Base-by-base conservation (phyloP, 2,888 invertebrate genomes). In the Pristionchus arcanus region DNA sequence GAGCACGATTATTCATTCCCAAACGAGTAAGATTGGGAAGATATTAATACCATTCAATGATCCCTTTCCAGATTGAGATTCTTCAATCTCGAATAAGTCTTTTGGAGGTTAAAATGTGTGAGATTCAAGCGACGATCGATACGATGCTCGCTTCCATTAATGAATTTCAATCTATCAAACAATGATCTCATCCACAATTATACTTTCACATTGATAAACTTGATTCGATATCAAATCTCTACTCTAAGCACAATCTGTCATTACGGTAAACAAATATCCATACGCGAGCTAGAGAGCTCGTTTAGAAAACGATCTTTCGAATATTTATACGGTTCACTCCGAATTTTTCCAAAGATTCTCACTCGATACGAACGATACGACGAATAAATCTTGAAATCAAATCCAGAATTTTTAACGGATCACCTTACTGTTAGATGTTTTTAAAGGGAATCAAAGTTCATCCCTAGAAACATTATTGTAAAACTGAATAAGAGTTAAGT, bases 1-100 rank as follows among this genome's bases (percentile, higher is more conserved):
- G 98, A 95, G 97, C 97, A 0, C 94, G 97, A 83, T 96, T 96
- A 91, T 97, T 97, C 94, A 96, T 97, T 77, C 96, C 97, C 92
- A 96, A 97, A 87, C 97, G 97, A 95, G 96, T 97, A 68, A 89
- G 89, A n/a, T 15, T 15, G 2, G 2, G 7, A 37, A 49, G 28
- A 49, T 0, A 37, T 25, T 21, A 34, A 42, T 15, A 2, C 4
- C 25, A 13, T 21, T 87, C 5, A n/a, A 28, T 37, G 7, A 7
- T 2, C 19, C 53, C 59, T 13, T 49, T 71, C 5, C 53, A 53
- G 68, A 87, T 49, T 28, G 68, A 68, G 3, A 31, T 87, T 25
- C 53, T 87, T 31, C 49, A 68, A 71, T 31, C 28, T 34, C 53
- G 68, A 28, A 55, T 87, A 37, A 34, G 31, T 25, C 34, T 71